Conservation (phyloP, 1,140 invertebrate species). For the Aporrectodea caliginosa region DNA sequence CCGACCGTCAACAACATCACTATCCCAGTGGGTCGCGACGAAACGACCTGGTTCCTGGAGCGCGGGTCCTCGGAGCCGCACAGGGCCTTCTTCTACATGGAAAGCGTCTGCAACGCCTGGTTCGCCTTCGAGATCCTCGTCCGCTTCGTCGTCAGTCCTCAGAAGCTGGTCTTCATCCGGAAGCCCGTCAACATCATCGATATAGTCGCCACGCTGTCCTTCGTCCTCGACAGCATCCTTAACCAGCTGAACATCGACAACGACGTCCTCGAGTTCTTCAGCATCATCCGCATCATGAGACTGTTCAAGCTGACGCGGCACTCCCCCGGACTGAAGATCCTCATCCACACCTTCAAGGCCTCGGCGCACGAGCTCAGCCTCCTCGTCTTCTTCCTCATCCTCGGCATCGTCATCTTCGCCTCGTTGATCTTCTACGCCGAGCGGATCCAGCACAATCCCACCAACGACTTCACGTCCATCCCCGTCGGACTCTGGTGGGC, state of each 20-base stretch:
- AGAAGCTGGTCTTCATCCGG: constrained; percentile 42
- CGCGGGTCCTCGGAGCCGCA: constrained; percentile 2
- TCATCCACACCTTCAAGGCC: constrained; percentile 94
- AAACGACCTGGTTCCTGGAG: constrained; percentile 17
- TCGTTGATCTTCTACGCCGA: constrained; percentile 99
- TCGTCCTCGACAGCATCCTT: constrained; percentile 86
- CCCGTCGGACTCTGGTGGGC: constrained; percentile 60
- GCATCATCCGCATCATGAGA: constrained; percentile 95
- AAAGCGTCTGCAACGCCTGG: constrained; percentile 91
- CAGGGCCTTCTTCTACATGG: constrained; percentile 56
- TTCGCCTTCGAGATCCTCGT: constrained; percentile 89
- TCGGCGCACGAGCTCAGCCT: constrained; percentile 94
- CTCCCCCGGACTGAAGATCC: constrained; percentile 81
- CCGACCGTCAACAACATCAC: constrained; percentile 83
- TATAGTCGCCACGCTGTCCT: constrained; percentile 87
- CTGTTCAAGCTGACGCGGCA: constrained; percentile 89
- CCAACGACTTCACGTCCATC: constrained; percentile 97
- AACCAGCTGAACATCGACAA: constrained; percentile 72
- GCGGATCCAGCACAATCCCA: constrained; percentile 89
- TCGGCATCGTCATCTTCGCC: constrained; percentile 98
- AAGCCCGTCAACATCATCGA: constrained; percentile 74
- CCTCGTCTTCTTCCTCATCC: constrained; percentile 60
- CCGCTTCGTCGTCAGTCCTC: constrained; percentile 78
- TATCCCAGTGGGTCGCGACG: constrained; percentile 53
- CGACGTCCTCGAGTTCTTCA: constrained; percentile 98